Evolutionary conservation across 1,140 invertebrate genomes (phyloP).

Genomic region (Formica exsecta): DNA sequence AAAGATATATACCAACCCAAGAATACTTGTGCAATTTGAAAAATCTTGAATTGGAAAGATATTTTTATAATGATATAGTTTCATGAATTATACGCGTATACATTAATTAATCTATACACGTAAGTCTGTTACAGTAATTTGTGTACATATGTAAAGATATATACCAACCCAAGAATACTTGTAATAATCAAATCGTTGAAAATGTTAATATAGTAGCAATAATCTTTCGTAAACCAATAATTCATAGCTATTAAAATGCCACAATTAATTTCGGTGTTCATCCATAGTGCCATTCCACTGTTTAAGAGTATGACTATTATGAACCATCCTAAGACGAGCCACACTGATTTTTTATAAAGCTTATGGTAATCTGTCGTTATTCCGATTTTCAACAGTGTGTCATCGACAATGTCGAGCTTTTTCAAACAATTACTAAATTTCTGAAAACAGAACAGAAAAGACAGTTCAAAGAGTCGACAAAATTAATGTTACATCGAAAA

Average conservation of each 20-base stretch:
- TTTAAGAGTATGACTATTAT: background rate
- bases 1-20: background rate
- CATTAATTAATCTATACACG: background rate
- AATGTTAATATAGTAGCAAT: background rate
- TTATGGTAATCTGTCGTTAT: constrained; percentile 25
- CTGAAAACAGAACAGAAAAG: background rate
- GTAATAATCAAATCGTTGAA: background rate
- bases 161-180: constrained; percentile 20
- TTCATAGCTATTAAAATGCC: too few species aligned
- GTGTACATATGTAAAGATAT: background rate
- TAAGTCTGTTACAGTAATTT: background rate
- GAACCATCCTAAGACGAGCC: background rate
- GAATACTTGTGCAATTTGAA: background rate
- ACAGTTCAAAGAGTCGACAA: too few species aligned
- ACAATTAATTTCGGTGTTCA: too few species aligned
- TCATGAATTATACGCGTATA: background rate
- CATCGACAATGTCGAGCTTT: background rate
- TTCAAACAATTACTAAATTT: constrained; percentile 24
- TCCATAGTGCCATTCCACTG: background rate
- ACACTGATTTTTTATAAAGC: background rate
- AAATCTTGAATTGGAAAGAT: background rate
- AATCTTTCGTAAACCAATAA: background rate
- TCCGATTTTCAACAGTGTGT: background rate
- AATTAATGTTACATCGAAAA: background rate
- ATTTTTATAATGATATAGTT: background rate